A percentile compares a stretch with the other conserved stretches of the same genome.
Evolutionary conservation across 2,113 vertebrate species (phyloP).

Genomic region (Carollia perspicillata): DNA sequence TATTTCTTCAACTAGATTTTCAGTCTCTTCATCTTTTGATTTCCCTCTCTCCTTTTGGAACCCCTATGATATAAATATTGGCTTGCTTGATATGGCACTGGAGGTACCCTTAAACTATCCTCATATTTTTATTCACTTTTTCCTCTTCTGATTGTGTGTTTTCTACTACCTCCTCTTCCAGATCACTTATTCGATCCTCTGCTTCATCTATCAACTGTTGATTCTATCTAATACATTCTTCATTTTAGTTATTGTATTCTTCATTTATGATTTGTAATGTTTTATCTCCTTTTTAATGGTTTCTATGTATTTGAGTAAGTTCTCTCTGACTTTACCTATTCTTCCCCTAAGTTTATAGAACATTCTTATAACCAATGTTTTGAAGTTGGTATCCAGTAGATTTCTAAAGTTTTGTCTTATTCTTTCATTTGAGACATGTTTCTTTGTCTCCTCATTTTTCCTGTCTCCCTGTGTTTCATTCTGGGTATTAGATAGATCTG

Average conservation of each 20-base stretch:
- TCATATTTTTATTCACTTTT: neutral
- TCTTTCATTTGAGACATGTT: neutral
- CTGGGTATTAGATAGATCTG: neutral
- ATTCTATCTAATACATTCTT: neutral
- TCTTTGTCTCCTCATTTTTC: neutral
- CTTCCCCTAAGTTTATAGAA: neutral
- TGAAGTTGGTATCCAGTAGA: neutral
- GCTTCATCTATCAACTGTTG: neutral
- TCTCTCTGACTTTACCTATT: neutral
- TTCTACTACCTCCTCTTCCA: neutral
- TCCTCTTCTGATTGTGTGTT: neutral
- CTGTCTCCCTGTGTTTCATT: neutral
- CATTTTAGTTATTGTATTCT: neutral
- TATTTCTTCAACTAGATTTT: neutral
- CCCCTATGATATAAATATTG: neutral
- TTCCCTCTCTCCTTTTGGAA: neutral
- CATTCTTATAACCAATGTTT: neutral
- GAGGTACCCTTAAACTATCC: neutral
- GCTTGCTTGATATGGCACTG: neutral
- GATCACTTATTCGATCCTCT: neutral
- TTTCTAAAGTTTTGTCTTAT: neutral
- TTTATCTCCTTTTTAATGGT: neutral
- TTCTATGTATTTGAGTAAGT: neutral
- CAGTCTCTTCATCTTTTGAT: no score
- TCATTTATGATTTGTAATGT: neutral